Base-by-base conservation (phyloP, 2,113 vertebrate species). In the Alces alces region DNA sequence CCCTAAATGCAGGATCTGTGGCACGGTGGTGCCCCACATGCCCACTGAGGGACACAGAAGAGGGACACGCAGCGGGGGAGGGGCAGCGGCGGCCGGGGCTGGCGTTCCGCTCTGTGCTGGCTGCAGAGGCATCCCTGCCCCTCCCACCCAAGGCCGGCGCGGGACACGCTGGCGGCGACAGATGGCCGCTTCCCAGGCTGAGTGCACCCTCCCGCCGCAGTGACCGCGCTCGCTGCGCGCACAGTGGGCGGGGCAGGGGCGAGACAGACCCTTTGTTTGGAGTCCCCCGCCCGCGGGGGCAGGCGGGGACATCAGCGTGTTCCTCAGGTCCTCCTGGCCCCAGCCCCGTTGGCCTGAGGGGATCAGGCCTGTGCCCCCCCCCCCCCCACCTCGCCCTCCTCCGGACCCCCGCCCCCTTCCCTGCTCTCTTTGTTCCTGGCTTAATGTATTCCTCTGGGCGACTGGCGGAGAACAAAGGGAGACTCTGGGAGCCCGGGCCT, bases 401-500 rank as follows among this genome's bases (percentile, higher is more conserved):
- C 64, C 33, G 7, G 50, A 64, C 79, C 91, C 89, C 61, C 58
- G 27, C 58, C 28, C 95, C 97, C 86, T 76, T 78, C 98, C 95
- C 98, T 96, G 95, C 98, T 98, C 95, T 98, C 98, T 99, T 99
- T 99, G 99, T 99, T 97, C 98, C 87, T 91, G 73, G 95, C 98
- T 99, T 98, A 99, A 99, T 99, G 98, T 95, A 98, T 99, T 99
- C 99, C 99, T 98, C 97, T 94, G 98, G 98, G 97, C 97, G 97
- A 99, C 97, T 98, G 98, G 98, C 97, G 60, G 92, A 30, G 97
- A 98, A 99, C 99, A 99, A 99, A 99, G 98, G 95, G 92, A 70
- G 95, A 98, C 99, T 99, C 99, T 99, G 99, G 99, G 99, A 99
- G 99, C 98, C 97, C 15, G 97, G 95, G 96, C 99, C 99, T 99